Conservation (phyloP, 2,797 vertebrate species). For the Micrastur ruficollis region DNA sequence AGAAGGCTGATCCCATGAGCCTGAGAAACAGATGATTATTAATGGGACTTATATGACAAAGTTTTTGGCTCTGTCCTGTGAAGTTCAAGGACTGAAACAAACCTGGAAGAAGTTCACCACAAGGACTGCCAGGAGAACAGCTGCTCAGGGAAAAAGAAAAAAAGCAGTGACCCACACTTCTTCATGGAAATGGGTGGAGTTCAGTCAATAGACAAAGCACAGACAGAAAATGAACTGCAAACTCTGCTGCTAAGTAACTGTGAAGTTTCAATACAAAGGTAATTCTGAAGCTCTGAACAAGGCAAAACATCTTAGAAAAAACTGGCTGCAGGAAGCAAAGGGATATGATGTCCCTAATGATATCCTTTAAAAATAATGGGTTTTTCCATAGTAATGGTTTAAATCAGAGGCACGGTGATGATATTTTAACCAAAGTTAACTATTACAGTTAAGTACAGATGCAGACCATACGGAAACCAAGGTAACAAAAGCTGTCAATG, state of each 20-base stretch:
- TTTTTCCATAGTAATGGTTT: neutral
- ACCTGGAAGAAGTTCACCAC: neutral
- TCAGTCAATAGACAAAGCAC: neutral
- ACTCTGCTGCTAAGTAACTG: neutral
- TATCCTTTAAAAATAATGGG: rapidly evolving
- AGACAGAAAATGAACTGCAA: neutral
- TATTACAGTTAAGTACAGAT: neutral
- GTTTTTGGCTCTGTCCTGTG: constrained; percentile 12
- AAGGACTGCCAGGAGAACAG: constrained; percentile 34
- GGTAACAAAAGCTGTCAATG: neutral
- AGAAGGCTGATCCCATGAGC: neutral
- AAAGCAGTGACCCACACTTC: neutral
- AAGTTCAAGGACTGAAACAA: neutral
- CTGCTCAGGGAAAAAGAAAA: neutral
- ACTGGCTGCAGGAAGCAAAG: neutral
- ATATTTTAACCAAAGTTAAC: neutral
- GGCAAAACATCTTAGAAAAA: neutral
- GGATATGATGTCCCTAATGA: neutral
- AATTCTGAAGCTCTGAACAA: neutral
- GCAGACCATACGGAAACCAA: neutral
- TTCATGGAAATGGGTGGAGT: neutral
- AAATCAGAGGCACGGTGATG: neutral
- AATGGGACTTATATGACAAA: neutral
- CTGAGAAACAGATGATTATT: constrained; percentile 27
- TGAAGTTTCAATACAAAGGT: neutral